Base-by-base conservation (phyloP, 1,140 invertebrate genomes). In the Penaeus chinensis region DNA sequence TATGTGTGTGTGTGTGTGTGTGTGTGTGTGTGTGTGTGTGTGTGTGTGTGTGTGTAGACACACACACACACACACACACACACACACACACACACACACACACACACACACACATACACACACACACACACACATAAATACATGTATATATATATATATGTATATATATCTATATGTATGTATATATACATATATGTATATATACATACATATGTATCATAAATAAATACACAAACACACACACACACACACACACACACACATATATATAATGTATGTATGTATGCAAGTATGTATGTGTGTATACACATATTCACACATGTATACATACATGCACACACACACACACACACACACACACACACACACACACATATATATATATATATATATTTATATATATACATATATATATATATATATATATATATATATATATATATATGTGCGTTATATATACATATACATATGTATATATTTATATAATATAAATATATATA, bases 111-210 rank as follows among this genome's bases (percentile, higher is more conserved):
- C 18, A 69, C 11, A 69, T 69, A 20, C 10, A 69, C 18, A 69
- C 10, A 69, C 18, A 18, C 11, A 69, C 18, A 18, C 11, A 69
- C 18, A 18, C 22, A 79, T 79, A 54, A 7, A 79, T 79, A 54
- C 54, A 79, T 42, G 5, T 79, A 79, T 79, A 79, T 79, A 79
- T 54, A 79, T 79, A 79, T n/a, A 79, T 79, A 79, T 79, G 60
- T 79, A 79, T 79, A 79, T 54, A 79, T 79, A 79, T 79, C 60
- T 79, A 79, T 79, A 79, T 79, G 47, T 79, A 60, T 79, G 60
- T 79, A 79, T 79, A 79, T 79, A 42, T 79, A 79, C 60, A 79
- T 79, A 47, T 79, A 79, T 42, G 60, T 79, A 79, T 54, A 42
- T 47, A 79, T 79, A 79, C 18, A 79, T 79, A 47, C 60, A 79